A percentile compares a stretch with the other conserved stretches of the same genome.
These are phyloP conservation scores for Cepaea nemoralis DNA, from an alignment of 1,140 invertebrate genomes.

Conservation along the genomic window DNA sequence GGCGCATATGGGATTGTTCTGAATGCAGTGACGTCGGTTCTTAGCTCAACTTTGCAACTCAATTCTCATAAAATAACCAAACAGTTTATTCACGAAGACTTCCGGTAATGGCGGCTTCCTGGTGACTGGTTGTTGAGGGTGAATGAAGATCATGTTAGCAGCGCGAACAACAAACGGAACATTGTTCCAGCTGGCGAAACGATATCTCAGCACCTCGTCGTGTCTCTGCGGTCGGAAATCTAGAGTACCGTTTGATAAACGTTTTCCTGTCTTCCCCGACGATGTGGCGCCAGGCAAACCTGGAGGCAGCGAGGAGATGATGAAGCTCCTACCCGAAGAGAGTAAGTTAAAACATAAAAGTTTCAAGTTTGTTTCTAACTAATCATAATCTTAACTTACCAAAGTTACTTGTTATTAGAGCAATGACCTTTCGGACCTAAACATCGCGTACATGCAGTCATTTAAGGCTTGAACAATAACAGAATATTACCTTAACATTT, in stretches of 20 bases:
- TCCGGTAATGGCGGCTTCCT: conserved; percentile 1
- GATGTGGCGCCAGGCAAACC: conserved; percentile 31
- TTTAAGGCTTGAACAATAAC: too few relatives aligned
- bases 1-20: too few relatives aligned
- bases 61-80: too few relatives aligned
- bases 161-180: not conserved
- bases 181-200: not conserved
- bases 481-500: too few relatives aligned
- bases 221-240: conserved; percentile 34
- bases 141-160: not conserved
- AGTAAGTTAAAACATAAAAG: too few relatives aligned
- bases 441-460: too few relatives aligned
- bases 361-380: too few relatives aligned
- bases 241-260: conserved; percentile 40
- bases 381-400: too few relatives aligned
- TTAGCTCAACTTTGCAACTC: too few relatives aligned
- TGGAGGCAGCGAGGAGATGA: conserved; percentile 38
- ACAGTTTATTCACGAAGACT: not conserved
- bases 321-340: conserved; percentile 29
- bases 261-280: conserved; percentile 42
- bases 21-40: too few relatives aligned
- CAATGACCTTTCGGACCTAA: too few relatives aligned
- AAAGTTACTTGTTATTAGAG: too few relatives aligned
- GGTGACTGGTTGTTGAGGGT: not conserved
- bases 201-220: conserved; percentile 33